Conservation (phyloP, 2,888 invertebrate species). For the Sphaerophoria taeniata region DNA sequence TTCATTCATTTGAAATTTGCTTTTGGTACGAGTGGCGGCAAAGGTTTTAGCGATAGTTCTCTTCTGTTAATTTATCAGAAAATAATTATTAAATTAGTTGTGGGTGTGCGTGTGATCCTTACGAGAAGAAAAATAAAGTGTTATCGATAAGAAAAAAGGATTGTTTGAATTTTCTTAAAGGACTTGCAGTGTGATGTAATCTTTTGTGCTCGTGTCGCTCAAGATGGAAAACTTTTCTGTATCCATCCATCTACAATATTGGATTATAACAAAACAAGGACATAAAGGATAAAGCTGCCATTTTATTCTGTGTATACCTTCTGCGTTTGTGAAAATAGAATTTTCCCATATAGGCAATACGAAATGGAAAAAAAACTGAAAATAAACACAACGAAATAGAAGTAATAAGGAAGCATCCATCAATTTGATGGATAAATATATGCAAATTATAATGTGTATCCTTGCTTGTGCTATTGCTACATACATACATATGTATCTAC, state of each 20-base stretch:
- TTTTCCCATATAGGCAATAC: constrained; percentile 68
- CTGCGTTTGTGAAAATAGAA: constrained; percentile 65
- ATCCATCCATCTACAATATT: not conserved
- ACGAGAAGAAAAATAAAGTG: not conserved
- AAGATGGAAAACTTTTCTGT: constrained; percentile 3
- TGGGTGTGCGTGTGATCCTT: constrained; percentile 6
- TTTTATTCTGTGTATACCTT: constrained; percentile 32
- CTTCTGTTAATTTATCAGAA: not conserved
- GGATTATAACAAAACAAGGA: constrained; percentile 42
- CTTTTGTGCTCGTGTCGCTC: not conserved
- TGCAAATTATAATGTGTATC: constrained; percentile 81
- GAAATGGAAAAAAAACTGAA: constrained; percentile 36
- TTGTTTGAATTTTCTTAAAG: not conserved
- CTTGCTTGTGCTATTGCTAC: constrained; percentile 48
- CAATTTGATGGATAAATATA: constrained; percentile 83
- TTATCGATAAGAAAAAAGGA: not conserved
- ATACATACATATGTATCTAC: constrained; percentile 32
- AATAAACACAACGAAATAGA: constrained; percentile 46
- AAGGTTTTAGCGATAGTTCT: constrained; percentile 37
- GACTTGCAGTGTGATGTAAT: constrained; percentile 7
- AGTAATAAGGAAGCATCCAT: constrained; percentile 80
- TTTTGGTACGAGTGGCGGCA: constrained; percentile 67
- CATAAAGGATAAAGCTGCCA: constrained; percentile 68
- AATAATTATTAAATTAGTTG: constrained; percentile 15
- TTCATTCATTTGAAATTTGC: constrained; percentile 74